Conservation (phyloP, 2,888 invertebrate species). For the Miltochrista miniata region DNA sequence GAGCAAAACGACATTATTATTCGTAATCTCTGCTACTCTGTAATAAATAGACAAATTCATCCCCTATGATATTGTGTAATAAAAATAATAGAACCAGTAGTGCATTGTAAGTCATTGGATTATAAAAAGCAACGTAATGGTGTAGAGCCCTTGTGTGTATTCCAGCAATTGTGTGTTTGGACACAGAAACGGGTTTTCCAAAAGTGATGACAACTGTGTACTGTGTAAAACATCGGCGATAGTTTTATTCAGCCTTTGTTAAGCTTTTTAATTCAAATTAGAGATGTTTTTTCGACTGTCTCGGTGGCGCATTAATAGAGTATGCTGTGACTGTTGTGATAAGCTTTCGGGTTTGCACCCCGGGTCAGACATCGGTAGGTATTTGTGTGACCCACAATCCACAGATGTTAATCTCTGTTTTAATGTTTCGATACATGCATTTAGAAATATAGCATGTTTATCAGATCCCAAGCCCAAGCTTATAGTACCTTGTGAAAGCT, state of each 20-base stretch:
- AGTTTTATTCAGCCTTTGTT: constrained; percentile 40
- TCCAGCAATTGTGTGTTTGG: constrained; percentile 41
- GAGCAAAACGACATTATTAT: constrained; percentile 28
- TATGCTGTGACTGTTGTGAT: too few relatives aligned
- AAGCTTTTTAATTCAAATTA: constrained; percentile 40
- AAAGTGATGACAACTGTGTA: constrained; percentile 45
- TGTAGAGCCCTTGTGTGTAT: constrained; percentile 28
- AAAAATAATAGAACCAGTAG: constrained; percentile 19
- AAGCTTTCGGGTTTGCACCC: too few relatives aligned
- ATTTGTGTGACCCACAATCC: too few relatives aligned
- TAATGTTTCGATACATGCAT: too few relatives aligned
- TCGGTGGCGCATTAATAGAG: too few relatives aligned
- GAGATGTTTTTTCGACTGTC: too few relatives aligned
- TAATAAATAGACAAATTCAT: constrained; percentile 14
- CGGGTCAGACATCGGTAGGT: too few relatives aligned
- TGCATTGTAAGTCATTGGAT: constrained; percentile 35
- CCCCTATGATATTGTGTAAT: constrained; percentile 28
- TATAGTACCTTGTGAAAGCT: too few relatives aligned
- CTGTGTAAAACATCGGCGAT: constrained; percentile 17
- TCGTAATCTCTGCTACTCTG: too few relatives aligned
- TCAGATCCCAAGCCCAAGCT: too few relatives aligned
- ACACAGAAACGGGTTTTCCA: constrained; percentile 50
- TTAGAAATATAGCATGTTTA: too few relatives aligned
- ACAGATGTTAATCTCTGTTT: too few relatives aligned
- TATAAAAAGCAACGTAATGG: constrained; percentile 26